Evolutionary conservation across 2,113 vertebrate genomes (phyloP), one percentile per base, ranked within the genome.

Genomic region (Trematocara unimaculatum): DNA sequence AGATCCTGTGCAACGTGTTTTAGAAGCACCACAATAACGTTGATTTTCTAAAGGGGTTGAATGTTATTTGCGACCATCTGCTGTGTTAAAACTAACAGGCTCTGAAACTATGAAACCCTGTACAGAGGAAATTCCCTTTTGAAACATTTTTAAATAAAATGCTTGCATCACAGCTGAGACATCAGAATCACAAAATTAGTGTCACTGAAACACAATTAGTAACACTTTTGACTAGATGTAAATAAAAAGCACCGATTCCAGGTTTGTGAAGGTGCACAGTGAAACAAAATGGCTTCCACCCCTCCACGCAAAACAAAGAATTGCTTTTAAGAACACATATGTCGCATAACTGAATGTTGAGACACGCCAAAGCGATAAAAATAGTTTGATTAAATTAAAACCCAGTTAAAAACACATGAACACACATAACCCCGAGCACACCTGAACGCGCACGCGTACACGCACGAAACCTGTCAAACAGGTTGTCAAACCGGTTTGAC

Each of bases 391-490:
- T 29, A 14, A 56, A 29, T 56, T 56, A 56, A 56, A 56, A 56
- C 12, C 7, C 4, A 29, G 54, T 1, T 56, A 15, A 56, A 56
- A 56, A 15, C 12, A 56, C 7, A 29, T 15, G 55, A 29, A 58
- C 26, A 15, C 29, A 8, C 13, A 58, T 29, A 29, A 29, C 26
- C 13, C 23, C 0, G 13, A 58, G 55, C 13, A 8, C 55, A 58
- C 55, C 55, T 29, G 55, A 29, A 29, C 4, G 0, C 0, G 7
- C 55, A 58, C 8, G 23, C 0, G 4, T 29, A 29, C 13, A 29
- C 0, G 7, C 23, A 58, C 4, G 2, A 58, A 58, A 58, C 7
- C 23, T 56, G 23, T 56, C 55, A 29, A 56, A 56, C 55, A 3
- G 23, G 23, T 15, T 29, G 1, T 58, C 26, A 58, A 5, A 29